Conservation (phyloP, 2,888 invertebrate species). For the Drosophila paranaensis region DNA sequence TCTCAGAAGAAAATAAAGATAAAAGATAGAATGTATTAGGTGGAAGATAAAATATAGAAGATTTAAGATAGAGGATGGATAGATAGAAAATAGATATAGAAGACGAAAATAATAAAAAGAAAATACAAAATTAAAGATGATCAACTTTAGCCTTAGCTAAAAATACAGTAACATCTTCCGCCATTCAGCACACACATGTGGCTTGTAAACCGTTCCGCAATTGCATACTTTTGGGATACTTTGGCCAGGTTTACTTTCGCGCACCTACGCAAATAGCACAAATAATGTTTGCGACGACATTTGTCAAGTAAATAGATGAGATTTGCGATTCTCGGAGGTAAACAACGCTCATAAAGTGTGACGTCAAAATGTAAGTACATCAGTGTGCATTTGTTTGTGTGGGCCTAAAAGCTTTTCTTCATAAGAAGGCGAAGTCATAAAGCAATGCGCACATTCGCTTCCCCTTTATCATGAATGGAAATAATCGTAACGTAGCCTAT, state of each 20-base stretch:
- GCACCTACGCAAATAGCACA: neutral
- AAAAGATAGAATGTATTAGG: neutral
- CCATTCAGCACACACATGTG: too few relatives aligned
- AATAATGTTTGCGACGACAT: neutral
- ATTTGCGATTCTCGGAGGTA: neutral
- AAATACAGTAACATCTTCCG: neutral
- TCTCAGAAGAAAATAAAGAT: neutral
- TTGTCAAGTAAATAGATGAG: constrained; percentile 8
- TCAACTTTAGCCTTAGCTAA: neutral
- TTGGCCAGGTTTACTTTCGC: too few relatives aligned
- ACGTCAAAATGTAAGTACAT: constrained; percentile 45
- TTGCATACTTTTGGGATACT: constrained; percentile 41
- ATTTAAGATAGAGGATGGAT: neutral
- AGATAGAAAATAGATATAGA: neutral
- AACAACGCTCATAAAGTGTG: constrained; percentile 20
- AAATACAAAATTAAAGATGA: neutral
- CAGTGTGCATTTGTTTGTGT: constrained; percentile 6
- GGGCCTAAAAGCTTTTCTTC: constrained; percentile 2
- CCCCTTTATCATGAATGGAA: constrained; percentile 15
- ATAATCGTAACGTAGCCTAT: constrained; percentile 16
- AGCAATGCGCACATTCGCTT: constrained; percentile 26
- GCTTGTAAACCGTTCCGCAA: neutral
- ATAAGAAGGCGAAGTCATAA: constrained; percentile 21
- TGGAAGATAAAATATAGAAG: neutral
- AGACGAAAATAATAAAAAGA: neutral